A percentile compares a stretch with the other conserved stretches of the same genome.
These are phyloP conservation scores for Pseudomyrmex cubaensis DNA, from an alignment of 1,140 invertebrate species.

Conservation along the genomic window DNA sequence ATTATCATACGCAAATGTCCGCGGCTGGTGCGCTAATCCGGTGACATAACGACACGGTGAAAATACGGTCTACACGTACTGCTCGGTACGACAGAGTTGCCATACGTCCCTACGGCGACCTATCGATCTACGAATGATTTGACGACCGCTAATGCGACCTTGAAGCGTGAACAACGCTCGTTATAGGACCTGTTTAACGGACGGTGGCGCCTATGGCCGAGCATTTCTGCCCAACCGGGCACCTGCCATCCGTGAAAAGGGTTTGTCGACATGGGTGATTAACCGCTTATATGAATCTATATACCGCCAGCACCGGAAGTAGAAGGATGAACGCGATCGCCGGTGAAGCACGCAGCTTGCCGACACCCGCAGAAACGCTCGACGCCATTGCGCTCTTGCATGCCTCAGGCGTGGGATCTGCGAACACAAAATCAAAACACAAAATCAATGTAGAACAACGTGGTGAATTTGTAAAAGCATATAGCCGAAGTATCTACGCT, in stretches of 20 bases:
- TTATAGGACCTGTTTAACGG: conserved; percentile 41
- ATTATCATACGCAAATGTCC: conserved; percentile 54
- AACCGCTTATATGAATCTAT: conserved; percentile 73
- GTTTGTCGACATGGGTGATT: conserved; percentile 54
- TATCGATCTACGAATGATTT: conserved; percentile 56
- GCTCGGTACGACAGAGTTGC: background rate
- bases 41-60: conserved; percentile 26
- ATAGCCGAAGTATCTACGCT: too few species aligned
- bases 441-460: background rate
- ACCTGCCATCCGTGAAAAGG: conserved; percentile 58
- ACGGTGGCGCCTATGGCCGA: conserved; percentile 23
- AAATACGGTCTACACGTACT: conserved; percentile 31
- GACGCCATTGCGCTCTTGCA: conserved; percentile 87
- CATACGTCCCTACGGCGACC: conserved; percentile 32
- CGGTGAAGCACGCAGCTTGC: conserved; percentile 48
- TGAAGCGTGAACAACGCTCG: conserved; percentile 54
- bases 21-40: background rate
- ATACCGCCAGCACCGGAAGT: conserved; percentile 71
- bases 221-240: conserved; percentile 39
- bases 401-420: conserved; percentile 86
- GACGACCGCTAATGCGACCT: conserved; percentile 44
- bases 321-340: conserved; percentile 45
- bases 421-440: conserved; percentile 28
- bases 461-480: too few species aligned
- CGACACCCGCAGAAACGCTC: conserved; percentile 84